A percentile compares a stretch with the other conserved stretches of the same genome.
Evolutionary conservation across 2,797 vertebrate genomes (phyloP).

Genomic region (Tinamus major): DNA sequence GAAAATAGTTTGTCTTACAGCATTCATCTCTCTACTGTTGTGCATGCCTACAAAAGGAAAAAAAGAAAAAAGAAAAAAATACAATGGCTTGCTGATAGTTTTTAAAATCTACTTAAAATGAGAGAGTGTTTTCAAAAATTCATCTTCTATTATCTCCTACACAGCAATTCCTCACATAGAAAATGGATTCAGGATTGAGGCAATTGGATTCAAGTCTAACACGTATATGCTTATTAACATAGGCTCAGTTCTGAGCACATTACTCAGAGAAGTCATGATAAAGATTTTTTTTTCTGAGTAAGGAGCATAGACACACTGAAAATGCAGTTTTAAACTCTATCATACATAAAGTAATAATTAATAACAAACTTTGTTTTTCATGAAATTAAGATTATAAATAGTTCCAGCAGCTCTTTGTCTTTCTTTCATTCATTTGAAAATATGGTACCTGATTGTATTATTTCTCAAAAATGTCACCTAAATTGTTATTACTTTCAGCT

Average conservation of each 20-base stretch:
- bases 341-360: neutral
- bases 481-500: neutral
- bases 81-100: neutral
- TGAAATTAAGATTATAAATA: neutral
- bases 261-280: neutral
- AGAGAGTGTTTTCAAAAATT: neutral
- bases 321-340: neutral
- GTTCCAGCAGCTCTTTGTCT: neutral
- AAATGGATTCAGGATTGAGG: neutral
- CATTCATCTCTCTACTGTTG: neutral
- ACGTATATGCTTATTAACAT: neutral
- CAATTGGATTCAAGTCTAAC: neutral
- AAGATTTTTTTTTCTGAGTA: neutral
- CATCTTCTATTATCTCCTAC: neutral
- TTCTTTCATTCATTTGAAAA: neutral
- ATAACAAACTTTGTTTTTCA: neutral
- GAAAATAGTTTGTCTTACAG: neutral
- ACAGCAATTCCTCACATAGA: neutral
- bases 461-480: neutral
- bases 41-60: neutral
- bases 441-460: neutral
- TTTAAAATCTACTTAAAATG: neutral
- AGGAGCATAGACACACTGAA: neutral
- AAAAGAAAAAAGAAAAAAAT: neutral
- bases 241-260: neutral